Evolutionary conservation across 1,140 invertebrate genomes (phyloP), one percentile per base, ranked within the genome.

Genomic region (Hycleus phaleratus): DNA sequence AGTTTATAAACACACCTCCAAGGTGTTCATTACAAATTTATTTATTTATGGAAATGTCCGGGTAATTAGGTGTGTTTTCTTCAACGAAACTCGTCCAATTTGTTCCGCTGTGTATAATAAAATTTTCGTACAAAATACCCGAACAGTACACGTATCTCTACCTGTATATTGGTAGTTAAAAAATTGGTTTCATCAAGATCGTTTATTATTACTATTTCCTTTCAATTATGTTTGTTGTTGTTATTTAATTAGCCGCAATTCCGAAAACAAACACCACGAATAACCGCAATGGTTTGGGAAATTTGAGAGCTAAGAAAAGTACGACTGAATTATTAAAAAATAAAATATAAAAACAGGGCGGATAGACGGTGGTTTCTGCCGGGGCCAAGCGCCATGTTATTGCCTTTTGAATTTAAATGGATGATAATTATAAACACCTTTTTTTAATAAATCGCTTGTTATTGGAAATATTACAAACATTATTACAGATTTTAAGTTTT

Each of bases 11-110:
- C 56, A 59, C 59, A 64, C 62, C 58, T 51, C 52, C 52, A 47
- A 61, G 49, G 59, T 57, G 59, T 53, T 61, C 59, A 61, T 61
- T 61, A 61, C 49, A 57, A 52, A 57, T 57, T 61, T 51, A 61
- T 61, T 61, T 61, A 61, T 61, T 61, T 61, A 61, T 61, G 59
- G 54, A 57, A 61, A 61, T 61, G 46, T 47, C 24, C 38, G 42
- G 56, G 52, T 57, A 57, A 57, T 50, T 56, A 56, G 55, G 46
- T 56, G 56, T 61, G 54, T 52, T 61, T 43, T 51, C 57, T 53
- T 32, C 7, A 18, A 32, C 59, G 57, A 32, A 57, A 45, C 53
- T 46, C 43, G 38, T 26, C 52, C 38, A 32, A 60, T 63, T 59
- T 59, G 56, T 59, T 59, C 57, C 54, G 58, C 56, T 56, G 59